phyloP scores from a whole-genome alignment of 2,888 invertebrate genomes.

The Hedya salicella region DNA sequence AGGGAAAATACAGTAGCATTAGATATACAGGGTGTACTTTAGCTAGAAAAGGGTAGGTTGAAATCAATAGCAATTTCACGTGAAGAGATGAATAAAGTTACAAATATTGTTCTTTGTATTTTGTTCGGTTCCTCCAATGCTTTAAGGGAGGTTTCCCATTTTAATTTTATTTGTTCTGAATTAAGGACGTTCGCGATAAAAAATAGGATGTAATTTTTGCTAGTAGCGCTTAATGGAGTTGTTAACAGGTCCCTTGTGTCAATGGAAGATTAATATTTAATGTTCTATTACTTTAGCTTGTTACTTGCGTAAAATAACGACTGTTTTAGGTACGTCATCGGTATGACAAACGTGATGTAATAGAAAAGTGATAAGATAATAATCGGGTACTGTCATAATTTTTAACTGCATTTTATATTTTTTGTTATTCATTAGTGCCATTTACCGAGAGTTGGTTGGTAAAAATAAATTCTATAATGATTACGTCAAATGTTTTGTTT shows the following conservation, averaged over 20 bases:
- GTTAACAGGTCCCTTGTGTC: neutral
- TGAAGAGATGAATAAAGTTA: slow-evolving; percentile 21
- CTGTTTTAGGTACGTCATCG: neutral
- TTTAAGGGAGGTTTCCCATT: slow-evolving; percentile 24
- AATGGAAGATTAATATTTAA: neutral
- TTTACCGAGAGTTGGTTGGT: no score
- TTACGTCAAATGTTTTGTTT: no score
- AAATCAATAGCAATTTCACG: slow-evolving; percentile 14
- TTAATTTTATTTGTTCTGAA: slow-evolving; percentile 26
- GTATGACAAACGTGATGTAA: no score
- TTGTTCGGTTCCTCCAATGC: slow-evolving; percentile 9
- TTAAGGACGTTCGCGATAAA: slow-evolving; percentile 12
- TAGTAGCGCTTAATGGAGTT: neutral
- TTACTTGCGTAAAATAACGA: neutral
- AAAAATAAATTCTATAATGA: no score
- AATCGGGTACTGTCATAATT: no score
- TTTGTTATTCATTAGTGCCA: no score
- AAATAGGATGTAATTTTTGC: slow-evolving; percentile 5
- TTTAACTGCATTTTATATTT: no score
- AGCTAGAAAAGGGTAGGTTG: slow-evolving; percentile 20
- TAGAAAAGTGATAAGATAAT: no score
- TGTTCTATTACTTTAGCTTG: neutral
- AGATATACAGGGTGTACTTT: slow-evolving; percentile 15
- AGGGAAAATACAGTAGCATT: slow-evolving; percentile 14
- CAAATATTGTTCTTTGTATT: slow-evolving; percentile 25